These are phyloP conservation scores for Ispidina picta DNA, from an alignment of 2,797 vertebrate species.

Conservation along the genomic window DNA sequence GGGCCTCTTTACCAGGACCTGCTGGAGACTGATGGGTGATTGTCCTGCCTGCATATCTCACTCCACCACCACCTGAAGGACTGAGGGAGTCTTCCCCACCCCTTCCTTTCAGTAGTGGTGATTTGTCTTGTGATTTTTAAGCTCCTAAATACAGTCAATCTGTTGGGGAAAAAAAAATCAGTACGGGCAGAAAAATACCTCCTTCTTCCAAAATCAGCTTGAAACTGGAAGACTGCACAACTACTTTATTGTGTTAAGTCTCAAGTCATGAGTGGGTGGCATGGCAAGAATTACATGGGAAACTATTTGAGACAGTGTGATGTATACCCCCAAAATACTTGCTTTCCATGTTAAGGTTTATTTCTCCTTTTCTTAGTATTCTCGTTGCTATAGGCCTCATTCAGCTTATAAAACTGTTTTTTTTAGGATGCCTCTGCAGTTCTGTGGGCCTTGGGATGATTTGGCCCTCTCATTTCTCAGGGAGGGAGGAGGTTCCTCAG, in stretches of 20 bases:
- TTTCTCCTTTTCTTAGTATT: background rate
- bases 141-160: background rate
- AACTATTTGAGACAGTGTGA: background rate
- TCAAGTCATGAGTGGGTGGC: background rate
- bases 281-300: background rate
- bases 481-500: background rate
- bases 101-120: rapidly evolving
- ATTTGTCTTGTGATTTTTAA: background rate
- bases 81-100: background rate
- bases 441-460: background rate
- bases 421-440: background rate
- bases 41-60: background rate
- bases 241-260: background rate
- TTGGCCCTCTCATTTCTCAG: background rate
- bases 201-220: background rate
- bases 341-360: background rate
- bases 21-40: background rate
- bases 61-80: background rate
- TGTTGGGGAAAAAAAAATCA: background rate
- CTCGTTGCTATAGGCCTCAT: rapidly evolving
- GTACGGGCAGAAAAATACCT: background rate
- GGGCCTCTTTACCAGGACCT: background rate
- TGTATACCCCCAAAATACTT: background rate
- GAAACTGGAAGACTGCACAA: background rate
- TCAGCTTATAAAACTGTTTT: rapidly evolving